Evolutionary conservation across 1,140 invertebrate species (phyloP).

Genomic region (Macrobrachium nipponense): DNA sequence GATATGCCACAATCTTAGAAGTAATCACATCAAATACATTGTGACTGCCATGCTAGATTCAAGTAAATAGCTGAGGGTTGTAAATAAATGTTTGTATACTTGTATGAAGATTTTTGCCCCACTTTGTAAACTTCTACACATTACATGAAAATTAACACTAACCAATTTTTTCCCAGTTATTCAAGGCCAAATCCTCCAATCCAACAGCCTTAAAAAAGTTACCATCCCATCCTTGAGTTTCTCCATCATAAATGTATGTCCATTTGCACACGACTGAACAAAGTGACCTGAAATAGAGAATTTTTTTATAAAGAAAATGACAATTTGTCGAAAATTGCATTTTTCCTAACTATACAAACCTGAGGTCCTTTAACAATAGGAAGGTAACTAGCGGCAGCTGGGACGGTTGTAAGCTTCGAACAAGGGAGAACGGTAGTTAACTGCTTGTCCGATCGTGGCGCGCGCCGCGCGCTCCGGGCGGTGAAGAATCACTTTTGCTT

Average conservation of each 20-base stretch:
- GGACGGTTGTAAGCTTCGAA: too few species aligned
- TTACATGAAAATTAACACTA: slow-evolving; percentile 44
- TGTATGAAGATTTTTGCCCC: too few species aligned
- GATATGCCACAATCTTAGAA: too few species aligned
- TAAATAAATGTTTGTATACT: background rate
- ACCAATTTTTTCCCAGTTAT: slow-evolving; percentile 85
- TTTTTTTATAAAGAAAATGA: background rate
- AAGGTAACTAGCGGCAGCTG: too few species aligned
- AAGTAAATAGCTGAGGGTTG: background rate
- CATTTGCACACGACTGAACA: slow-evolving; percentile 96
- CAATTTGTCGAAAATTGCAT: too few species aligned
- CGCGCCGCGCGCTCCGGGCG: too few species aligned
- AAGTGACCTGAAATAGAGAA: slow-evolving; percentile 77
- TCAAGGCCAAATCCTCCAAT: slow-evolving; percentile 78
- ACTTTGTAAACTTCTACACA: too few species aligned
- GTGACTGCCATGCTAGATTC: background rate
- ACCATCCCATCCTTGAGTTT: slow-evolving; percentile 78
- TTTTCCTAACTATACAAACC: too few species aligned
- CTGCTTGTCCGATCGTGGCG: too few species aligned
- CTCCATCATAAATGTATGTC: slow-evolving; percentile 81
- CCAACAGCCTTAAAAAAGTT: slow-evolving; percentile 82
- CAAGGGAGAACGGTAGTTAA: too few species aligned
- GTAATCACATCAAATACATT: background rate
- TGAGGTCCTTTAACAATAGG: too few species aligned
- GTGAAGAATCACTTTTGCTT: too few species aligned